A percentile compares a stretch with the other conserved stretches of the same genome.
Conservation (phyloP, 2,113 vertebrate species). For the Sardina pilchardus region DNA sequence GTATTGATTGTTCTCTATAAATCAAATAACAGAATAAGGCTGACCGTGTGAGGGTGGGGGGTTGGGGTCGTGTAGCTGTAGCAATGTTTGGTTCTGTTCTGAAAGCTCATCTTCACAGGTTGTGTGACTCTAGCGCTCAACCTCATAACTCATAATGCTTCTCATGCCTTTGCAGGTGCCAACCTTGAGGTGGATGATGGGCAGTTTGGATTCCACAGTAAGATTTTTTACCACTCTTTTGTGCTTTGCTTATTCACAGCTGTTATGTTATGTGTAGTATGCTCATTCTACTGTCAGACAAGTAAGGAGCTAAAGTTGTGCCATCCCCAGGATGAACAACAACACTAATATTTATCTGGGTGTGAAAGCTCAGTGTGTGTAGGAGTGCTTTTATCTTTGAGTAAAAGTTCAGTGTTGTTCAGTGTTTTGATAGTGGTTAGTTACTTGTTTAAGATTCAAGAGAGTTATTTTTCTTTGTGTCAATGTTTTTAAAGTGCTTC, state of each 20-base stretch:
- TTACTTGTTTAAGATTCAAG: background rate
- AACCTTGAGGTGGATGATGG: conserved; percentile 80
- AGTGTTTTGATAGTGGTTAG: too few species aligned
- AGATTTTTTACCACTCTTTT: background rate
- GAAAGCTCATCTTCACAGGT: conserved; percentile 10
- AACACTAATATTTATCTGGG: background rate
- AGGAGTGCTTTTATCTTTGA: background rate
- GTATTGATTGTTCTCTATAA: too few species aligned
- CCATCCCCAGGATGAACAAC: background rate
- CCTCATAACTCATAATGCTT: conserved; percentile 41
- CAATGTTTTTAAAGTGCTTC: background rate
- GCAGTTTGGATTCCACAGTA: conserved; percentile 89
- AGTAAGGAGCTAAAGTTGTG: background rate
- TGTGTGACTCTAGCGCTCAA: background rate
- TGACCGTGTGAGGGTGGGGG: background rate
- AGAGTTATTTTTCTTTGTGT: background rate
- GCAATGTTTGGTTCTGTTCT: background rate
- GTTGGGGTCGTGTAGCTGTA: too few species aligned
- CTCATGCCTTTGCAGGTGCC: conserved; percentile 73
- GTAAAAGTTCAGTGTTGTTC: background rate
- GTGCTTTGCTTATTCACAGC: background rate
- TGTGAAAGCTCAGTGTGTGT: conserved; percentile 2
- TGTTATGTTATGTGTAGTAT: background rate
- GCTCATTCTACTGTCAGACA: background rate
- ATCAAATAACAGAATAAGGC: background rate